Percentiles rank a stretch among this genome's conserved stretches.
phyloP scores from a whole-genome alignment of 2,888 invertebrate species.

The Drosophila kanekoi region DNA sequence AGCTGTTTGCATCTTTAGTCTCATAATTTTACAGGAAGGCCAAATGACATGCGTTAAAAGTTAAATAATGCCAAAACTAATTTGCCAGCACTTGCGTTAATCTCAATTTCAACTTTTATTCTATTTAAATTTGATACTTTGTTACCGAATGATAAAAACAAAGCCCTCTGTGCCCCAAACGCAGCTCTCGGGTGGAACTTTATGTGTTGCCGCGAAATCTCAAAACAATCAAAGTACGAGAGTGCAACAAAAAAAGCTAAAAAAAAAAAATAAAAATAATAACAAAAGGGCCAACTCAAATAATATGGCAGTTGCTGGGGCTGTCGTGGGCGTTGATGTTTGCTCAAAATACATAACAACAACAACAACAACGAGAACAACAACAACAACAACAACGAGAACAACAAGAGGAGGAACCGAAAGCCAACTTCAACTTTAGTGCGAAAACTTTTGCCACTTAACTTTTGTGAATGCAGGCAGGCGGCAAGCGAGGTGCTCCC shows the following conservation, averaged over 20 bases:
- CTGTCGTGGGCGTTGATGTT: slow-evolving; percentile 76
- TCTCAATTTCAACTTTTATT: slow-evolving; percentile 76
- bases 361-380: too few relatives aligned
- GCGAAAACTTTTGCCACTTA: slow-evolving; percentile 81
- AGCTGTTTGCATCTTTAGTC: slow-evolving; percentile 8
- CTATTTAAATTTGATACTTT: slow-evolving; percentile 72
- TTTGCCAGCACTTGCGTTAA: slow-evolving; percentile 68
- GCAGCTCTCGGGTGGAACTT: slow-evolving; percentile 53
- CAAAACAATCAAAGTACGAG: slow-evolving; percentile 76
- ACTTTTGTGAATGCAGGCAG: slow-evolving; percentile 64
- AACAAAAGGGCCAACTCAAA: slow-evolving; percentile 62
- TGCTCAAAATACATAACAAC: slow-evolving; percentile 67
- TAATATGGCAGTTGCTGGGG: slow-evolving; percentile 60
- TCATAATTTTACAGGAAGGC: slow-evolving; percentile 14
- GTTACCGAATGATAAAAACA: slow-evolving; percentile 58
- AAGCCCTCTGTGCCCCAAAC: slow-evolving; percentile 23
- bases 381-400: slow-evolving; percentile 28
- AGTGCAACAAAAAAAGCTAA: slow-evolving; percentile 42
- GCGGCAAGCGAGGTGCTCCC: slow-evolving; percentile 24
- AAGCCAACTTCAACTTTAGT: slow-evolving; percentile 77
- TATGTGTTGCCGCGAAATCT: slow-evolving; percentile 76
- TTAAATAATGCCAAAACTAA: slow-evolving; percentile 67
- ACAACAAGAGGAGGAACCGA: slow-evolving; percentile 27
- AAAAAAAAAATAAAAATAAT: neutral
- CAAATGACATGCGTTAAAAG: slow-evolving; percentile 37